Evolutionary conservation across 2,113 vertebrate genomes (phyloP).

Genomic region (Dicrurus megarhynchus): DNA sequence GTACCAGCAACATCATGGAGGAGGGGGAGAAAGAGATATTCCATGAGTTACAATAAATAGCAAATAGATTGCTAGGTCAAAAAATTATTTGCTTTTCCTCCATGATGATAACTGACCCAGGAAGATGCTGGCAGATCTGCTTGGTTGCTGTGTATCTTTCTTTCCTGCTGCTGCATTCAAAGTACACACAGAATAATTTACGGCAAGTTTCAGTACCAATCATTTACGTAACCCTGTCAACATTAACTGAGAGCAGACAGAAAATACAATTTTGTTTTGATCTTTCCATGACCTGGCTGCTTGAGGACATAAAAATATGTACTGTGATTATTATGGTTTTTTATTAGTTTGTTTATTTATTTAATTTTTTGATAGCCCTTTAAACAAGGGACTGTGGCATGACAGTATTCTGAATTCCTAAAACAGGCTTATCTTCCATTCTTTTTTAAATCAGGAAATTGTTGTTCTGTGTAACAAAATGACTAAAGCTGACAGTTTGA

Average conservation of each 20-base stretch:
- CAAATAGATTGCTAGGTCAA: not conserved
- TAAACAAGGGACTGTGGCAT: not conserved
- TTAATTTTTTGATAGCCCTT: not conserved
- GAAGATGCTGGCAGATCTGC: not conserved
- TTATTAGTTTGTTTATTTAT: not conserved
- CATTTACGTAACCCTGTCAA: not conserved
- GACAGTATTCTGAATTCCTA: not conserved
- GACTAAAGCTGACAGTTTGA: not conserved
- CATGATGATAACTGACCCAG: not conserved
- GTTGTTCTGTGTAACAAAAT: not conserved
- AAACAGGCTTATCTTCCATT: not conserved
- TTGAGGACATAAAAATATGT: not conserved
- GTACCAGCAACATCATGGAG: not conserved
- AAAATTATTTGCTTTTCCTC: not conserved
- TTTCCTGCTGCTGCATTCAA: not conserved
- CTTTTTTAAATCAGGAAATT: not conserved
- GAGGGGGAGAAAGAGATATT: not conserved
- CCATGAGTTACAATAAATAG: not conserved
- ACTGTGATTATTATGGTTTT: too few relatives aligned
- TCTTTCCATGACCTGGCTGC: not conserved
- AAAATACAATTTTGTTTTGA: not conserved
- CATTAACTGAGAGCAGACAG: not conserved
- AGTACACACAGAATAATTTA: not conserved
- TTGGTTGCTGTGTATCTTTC: not conserved
- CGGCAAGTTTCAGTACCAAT: not conserved